Conservation (phyloP, 2,113 vertebrate genomes). For the Phalacrocorax aristotelis region DNA sequence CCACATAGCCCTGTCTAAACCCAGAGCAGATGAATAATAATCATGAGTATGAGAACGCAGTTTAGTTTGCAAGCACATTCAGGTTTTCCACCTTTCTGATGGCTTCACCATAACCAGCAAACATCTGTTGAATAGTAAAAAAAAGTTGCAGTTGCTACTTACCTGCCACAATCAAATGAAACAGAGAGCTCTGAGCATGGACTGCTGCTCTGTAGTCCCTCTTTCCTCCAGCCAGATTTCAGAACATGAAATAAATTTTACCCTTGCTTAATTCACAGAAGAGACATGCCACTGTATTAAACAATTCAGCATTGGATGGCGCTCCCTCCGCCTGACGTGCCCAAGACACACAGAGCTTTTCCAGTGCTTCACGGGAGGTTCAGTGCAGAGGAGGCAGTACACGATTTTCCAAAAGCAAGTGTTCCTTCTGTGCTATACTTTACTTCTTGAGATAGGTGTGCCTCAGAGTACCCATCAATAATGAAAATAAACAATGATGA, state of each 20-base stretch:
- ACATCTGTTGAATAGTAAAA: neutral
- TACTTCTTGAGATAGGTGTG: neutral
- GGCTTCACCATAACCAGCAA: neutral
- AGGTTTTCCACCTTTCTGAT: neutral
- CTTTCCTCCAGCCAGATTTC: neutral
- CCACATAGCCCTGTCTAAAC: neutral
- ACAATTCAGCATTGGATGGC: accelerated
- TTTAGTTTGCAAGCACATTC: neutral
- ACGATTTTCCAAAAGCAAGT: neutral
- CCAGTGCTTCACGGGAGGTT: neutral
- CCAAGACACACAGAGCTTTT: neutral
- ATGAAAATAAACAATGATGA: neutral
- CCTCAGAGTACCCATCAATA: neutral
- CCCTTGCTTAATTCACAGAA: neutral
- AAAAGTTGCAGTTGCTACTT: neutral
- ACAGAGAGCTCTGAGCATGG: accelerated
- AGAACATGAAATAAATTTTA: neutral
- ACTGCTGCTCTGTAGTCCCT: neutral
- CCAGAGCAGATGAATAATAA: neutral
- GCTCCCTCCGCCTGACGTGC: neutral
- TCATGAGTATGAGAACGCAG: neutral
- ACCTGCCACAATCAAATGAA: neutral
- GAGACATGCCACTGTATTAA: accelerated
- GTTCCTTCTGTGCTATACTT: neutral
- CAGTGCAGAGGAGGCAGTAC: neutral